Evolutionary conservation across 2,888 invertebrate species (phyloP).

Genomic region (Drosophila pullipes): DNA sequence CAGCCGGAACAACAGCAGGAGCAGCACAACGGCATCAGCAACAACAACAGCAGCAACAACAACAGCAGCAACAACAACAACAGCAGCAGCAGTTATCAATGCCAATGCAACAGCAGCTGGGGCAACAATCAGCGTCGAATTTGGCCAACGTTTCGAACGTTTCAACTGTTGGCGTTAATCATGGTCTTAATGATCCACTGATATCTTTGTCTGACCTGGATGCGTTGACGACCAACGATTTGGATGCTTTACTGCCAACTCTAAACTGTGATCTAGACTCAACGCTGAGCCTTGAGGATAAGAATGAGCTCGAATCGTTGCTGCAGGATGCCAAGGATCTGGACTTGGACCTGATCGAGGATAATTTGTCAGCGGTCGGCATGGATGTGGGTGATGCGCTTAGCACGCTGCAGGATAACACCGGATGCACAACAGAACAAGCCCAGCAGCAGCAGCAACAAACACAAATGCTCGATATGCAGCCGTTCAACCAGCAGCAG

Average conservation of each 20-base stretch:
- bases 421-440: constrained; percentile 50
- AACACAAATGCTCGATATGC: constrained; percentile 59
- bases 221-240: constrained; percentile 86
- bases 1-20: constrained; percentile 54
- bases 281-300: constrained; percentile 84
- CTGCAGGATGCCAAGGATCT: constrained; percentile 85
- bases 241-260: constrained; percentile 89
- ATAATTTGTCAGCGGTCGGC: constrained; percentile 86
- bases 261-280: constrained; percentile 87
- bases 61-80: constrained; percentile 15
- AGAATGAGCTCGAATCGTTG: constrained; percentile 84
- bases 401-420: constrained; percentile 63
- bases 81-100: constrained; percentile 25
- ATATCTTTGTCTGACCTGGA: constrained; percentile 83
- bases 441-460: constrained; percentile 54
- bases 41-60: constrained; percentile 30
- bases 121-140: constrained; percentile 22
- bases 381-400: constrained; percentile 76
- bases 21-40: constrained; percentile 33
- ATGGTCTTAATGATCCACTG: constrained; percentile 74
- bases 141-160: constrained; percentile 32
- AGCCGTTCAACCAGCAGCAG: constrained; percentile 52
- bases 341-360: constrained; percentile 85
- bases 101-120: constrained; percentile 35
- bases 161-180: constrained; percentile 24